A percentile compares a stretch with the other conserved stretches of the same genome.
These are phyloP conservation scores for Platycnemis pennipes DNA, from an alignment of 2,888 invertebrate species.

Conservation along the genomic window DNA sequence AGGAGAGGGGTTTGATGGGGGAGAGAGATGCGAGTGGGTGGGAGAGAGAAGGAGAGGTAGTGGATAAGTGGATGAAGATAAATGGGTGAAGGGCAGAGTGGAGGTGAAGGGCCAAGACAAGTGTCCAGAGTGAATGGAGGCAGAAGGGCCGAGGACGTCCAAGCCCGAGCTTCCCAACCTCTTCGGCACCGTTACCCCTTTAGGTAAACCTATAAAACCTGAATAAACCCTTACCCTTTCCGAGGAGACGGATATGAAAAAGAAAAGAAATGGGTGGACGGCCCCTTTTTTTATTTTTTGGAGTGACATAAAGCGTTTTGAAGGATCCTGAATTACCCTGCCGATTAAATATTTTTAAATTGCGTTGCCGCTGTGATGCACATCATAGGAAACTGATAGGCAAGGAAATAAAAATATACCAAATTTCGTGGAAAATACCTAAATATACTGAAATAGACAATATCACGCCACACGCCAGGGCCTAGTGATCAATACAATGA, in stretches of 20 bases:
- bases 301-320: no score
- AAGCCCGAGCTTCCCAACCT: not conserved
- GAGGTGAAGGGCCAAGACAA: conserved; percentile 2
- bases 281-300: not conserved
- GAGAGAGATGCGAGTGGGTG: no score
- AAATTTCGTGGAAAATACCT: no score
- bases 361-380: no score
- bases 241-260: not conserved
- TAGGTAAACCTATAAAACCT: conserved; percentile 6
- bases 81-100: not conserved
- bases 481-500: no score
- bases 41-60: not conserved
- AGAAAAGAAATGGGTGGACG: not conserved
- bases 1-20: not conserved
- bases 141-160: not conserved
- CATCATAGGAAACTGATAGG: no score
- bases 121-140: conserved; percentile 6
- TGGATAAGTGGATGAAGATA: not conserved
- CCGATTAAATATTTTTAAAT: no score
- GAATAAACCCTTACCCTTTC: not conserved
- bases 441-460: no score
- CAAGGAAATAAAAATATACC: no score
- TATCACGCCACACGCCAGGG: no score
- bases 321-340: no score
- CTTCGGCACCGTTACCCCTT: not conserved